A percentile compares a stretch with the other conserved stretches of the same genome.
These are phyloP conservation scores for Sphaerophoria taeniata DNA, from an alignment of 2,888 invertebrate genomes.

Conservation along the genomic window DNA sequence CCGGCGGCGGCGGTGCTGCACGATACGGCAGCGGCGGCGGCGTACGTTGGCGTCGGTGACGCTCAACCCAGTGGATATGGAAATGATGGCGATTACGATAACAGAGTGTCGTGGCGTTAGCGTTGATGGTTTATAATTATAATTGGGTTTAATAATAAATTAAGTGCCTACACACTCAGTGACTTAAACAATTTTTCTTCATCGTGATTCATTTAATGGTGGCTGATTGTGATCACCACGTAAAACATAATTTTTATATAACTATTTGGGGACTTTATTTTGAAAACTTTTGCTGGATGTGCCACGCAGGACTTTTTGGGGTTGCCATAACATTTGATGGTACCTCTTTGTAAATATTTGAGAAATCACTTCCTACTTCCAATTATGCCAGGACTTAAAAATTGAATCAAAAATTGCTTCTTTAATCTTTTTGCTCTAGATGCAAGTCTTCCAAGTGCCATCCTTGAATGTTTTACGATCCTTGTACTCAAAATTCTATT, in stretches of 20 bases:
- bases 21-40: neutral
- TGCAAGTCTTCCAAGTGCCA: too few species aligned
- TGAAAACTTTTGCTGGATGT: neutral
- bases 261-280: constrained; percentile 55
- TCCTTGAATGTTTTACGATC: too few species aligned
- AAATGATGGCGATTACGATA: too few species aligned
- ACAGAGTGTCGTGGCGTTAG: neutral
- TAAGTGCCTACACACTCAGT: constrained; percentile 68
- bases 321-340: too few species aligned
- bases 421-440: too few species aligned
- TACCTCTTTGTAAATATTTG: too few species aligned
- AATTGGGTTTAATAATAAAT: constrained; percentile 72
- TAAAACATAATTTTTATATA: constrained; percentile 59
- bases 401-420: too few species aligned
- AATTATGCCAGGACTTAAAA: too few species aligned
- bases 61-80: too few species aligned
- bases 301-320: too few species aligned
- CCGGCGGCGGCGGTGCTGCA: neutral
- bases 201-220: constrained; percentile 72
- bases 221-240: constrained; percentile 65
- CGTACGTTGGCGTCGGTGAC: neutral
- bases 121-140: constrained; percentile 56
- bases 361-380: too few species aligned
- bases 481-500: too few species aligned
- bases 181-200: constrained; percentile 67